Evolutionary conservation across 2,888 invertebrate genomes (phyloP), one percentile per base, ranked within the genome.

Genomic region (Selenia dentaria): DNA sequence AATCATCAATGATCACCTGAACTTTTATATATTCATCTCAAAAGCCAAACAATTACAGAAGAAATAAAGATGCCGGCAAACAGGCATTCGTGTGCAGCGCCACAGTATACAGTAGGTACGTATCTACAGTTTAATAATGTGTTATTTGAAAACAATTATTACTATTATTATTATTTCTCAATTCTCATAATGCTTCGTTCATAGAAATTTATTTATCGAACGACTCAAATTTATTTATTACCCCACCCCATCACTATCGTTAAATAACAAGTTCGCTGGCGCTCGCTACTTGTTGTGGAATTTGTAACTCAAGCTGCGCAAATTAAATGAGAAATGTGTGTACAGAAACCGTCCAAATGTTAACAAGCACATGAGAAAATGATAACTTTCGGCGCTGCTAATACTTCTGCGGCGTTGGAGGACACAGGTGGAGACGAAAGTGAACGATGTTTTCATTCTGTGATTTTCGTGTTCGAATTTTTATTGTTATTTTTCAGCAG

Each of bases 331-430:
- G 62, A 75, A 73, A 78, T 79, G 72, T 67, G 71, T 68, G 71
- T 68, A 53, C 67, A 47, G 73, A 75, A 78, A 72, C 74, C 69
- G 59, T 79, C 74, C 84, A 79, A 84, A 83, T 85, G 82, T 66
- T 70, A 75, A 77, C 68, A 70, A 78, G 71, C 60, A 72, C 66
- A 64, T 70, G 59, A 75, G 62, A 87, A 85, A 83, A 90, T 90
- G 89, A 84, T 87, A 79, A 86, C 87, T 67, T 89, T 88, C 63
- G 77, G 87, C 67, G 80, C 76, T 72, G 82, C 80, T 53, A 82
- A 74, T 70, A 79, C 70, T 74, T 80, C 83, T 55, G 65, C 82
- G 57, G 72, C 83, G 63, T 71, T 76, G 64, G 89, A 90, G 62
- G 89, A 90, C 62, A 79, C 87, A 76, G 89, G 89, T 90, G 70